phyloP scores from a whole-genome alignment of 2,797 vertebrate genomes.

The Numenius phaeopus region DNA sequence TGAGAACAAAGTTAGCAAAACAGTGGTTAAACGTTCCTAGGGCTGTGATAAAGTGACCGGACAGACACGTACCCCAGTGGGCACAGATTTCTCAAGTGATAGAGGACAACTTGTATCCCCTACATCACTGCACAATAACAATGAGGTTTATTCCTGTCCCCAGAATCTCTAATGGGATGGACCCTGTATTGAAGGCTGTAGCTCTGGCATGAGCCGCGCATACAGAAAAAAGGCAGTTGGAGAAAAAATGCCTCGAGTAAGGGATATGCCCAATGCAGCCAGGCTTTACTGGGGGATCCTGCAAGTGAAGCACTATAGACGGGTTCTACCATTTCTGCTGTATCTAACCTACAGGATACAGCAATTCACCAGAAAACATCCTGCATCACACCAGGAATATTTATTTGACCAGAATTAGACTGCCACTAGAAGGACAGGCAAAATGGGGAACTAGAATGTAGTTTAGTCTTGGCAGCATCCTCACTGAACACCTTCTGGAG shows the following conservation, averaged over 20 bases:
- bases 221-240: not conserved
- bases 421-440: not conserved
- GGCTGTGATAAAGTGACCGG: not conserved
- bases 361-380: accelerated
- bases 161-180: not conserved
- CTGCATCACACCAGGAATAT: not conserved
- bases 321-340: not conserved
- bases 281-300: not conserved
- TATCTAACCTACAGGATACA: not conserved
- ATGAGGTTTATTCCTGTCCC: not conserved
- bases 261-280: not conserved
- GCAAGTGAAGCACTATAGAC: not conserved
- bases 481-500: not conserved
- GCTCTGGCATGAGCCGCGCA: not conserved
- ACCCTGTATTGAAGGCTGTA: not conserved
- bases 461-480: not conserved
- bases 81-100: not conserved
- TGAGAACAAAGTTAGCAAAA: not conserved
- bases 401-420: not conserved
- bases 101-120: not conserved
- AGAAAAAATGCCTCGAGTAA: not conserved
- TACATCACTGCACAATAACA: not conserved
- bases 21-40: not conserved
- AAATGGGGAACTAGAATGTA: not conserved
- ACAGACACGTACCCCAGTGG: not conserved